Conservation (phyloP, 2,797 vertebrate species). For the Platyrinchus mystaceus region DNA sequence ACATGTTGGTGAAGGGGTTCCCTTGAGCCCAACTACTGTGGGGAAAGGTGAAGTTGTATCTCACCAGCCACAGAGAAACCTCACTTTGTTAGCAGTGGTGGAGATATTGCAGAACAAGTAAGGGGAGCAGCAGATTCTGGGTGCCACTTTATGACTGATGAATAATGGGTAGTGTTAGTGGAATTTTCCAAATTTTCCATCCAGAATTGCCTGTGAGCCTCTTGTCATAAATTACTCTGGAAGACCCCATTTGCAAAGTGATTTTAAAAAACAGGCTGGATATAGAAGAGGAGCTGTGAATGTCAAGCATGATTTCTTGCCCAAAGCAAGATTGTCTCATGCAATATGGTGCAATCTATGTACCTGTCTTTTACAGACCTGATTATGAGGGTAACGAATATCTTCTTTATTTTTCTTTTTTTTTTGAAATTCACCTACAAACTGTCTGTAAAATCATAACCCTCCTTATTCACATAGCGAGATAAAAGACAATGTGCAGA, state of each 20-base stretch:
- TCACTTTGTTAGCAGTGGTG: not conserved
- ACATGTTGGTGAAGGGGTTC: not conserved
- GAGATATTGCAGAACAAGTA: not conserved
- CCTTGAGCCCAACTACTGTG: not conserved
- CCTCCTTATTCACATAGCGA: not conserved
- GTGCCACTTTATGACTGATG: not conserved
- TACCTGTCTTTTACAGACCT: conserved; percentile 1
- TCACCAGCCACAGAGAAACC: not conserved
- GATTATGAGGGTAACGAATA: not conserved
- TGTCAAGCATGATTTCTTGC: not conserved
- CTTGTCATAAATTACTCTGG: not conserved
- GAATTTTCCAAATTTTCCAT: not conserved
- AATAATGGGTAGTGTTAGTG: not conserved
- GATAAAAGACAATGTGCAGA: not conserved
- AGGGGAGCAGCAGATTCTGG: not conserved
- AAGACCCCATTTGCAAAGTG: not conserved
- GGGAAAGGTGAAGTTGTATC: not conserved
- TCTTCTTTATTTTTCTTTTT: not conserved
- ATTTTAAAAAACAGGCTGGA: not conserved
- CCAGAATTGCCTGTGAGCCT: not conserved
- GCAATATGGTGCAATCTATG: not conserved
- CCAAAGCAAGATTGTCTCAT: not conserved
- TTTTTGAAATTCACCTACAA: not conserved
- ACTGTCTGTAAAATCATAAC: not conserved
- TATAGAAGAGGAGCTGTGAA: not conserved